phyloP scores from a whole-genome alignment of 2,888 invertebrate species.

The Drosophila tripunctata region DNA sequence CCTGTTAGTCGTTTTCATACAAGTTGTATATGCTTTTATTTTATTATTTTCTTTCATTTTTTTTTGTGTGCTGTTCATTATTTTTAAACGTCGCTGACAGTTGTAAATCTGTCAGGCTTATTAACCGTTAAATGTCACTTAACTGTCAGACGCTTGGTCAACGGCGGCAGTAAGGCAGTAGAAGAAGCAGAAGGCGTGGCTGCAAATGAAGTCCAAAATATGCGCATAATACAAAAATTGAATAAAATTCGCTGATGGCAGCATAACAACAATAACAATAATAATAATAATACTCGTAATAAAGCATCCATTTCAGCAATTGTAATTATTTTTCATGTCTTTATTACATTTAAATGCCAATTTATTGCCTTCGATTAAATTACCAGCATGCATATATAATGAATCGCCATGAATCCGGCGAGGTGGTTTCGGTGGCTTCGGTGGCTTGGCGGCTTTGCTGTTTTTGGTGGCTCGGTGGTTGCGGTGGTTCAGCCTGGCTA shows the following conservation, averaged over 20 bases:
- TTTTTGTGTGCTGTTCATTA: constrained; percentile 68
- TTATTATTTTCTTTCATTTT: constrained; percentile 12
- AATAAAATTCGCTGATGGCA: constrained; percentile 44
- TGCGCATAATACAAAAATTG: constrained; percentile 72
- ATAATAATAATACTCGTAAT: constrained; percentile 46
- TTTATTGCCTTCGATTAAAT: constrained; percentile 79
- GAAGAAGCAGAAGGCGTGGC: background rate
- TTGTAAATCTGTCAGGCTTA: constrained; percentile 80
- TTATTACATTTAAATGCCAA: constrained; percentile 80
- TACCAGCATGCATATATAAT: constrained; percentile 55
- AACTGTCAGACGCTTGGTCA: constrained; percentile 70
- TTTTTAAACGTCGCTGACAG: constrained; percentile 75
- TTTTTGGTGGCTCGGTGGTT: background rate
- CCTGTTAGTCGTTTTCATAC: background rate
- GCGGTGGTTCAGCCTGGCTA: constrained; percentile 1
- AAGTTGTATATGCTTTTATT: constrained; percentile 13
- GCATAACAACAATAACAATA: constrained; percentile 4
- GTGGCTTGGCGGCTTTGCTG: background rate
- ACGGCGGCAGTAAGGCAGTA: constrained; percentile 31
- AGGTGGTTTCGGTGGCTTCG: background rate
- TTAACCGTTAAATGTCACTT: constrained; percentile 80
- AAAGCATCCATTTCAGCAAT: constrained; percentile 54
- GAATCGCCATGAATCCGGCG: constrained; percentile 48
- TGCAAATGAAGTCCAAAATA: constrained; percentile 61
- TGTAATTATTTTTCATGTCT: constrained; percentile 76